These are phyloP conservation scores for Natrix natrix DNA, from an alignment of 2,797 vertebrate species.

Conservation along the genomic window DNA sequence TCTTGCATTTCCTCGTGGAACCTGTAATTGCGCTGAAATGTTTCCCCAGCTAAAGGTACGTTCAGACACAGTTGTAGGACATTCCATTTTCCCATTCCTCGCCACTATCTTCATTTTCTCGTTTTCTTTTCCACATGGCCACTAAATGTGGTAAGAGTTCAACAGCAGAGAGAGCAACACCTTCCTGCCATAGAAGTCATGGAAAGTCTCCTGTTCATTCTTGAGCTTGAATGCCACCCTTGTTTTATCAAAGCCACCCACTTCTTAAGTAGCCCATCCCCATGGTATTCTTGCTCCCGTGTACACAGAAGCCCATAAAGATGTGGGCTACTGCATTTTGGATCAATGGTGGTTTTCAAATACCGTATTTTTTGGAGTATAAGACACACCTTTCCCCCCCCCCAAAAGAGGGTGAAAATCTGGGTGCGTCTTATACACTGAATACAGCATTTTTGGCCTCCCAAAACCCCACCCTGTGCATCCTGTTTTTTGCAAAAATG, in stretches of 20 bases:
- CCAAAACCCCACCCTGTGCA: no score
- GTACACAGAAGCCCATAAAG: background rate
- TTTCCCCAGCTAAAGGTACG: background rate
- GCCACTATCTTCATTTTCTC: background rate
- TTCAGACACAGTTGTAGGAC: background rate
- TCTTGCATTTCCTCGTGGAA: background rate
- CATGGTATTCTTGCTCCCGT: background rate
- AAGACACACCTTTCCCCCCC: no score
- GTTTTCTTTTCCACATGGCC: background rate
- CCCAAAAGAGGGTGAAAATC: no score
- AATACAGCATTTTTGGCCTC: no score
- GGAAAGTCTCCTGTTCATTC: background rate
- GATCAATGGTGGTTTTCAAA: background rate
- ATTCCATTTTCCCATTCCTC: no score
- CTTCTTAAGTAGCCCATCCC: background rate
- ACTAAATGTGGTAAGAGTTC: background rate
- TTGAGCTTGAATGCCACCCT: background rate
- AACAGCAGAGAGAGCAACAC: background rate
- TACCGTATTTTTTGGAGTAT: background rate
- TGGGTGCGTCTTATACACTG: no score
- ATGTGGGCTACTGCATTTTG: background rate
- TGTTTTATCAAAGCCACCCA: background rate
- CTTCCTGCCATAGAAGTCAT: background rate
- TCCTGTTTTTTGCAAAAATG: no score
- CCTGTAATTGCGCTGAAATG: background rate